Base-by-base conservation (phyloP, 1,140 invertebrate genomes). In the Dendrolimus kikuchii region DNA sequence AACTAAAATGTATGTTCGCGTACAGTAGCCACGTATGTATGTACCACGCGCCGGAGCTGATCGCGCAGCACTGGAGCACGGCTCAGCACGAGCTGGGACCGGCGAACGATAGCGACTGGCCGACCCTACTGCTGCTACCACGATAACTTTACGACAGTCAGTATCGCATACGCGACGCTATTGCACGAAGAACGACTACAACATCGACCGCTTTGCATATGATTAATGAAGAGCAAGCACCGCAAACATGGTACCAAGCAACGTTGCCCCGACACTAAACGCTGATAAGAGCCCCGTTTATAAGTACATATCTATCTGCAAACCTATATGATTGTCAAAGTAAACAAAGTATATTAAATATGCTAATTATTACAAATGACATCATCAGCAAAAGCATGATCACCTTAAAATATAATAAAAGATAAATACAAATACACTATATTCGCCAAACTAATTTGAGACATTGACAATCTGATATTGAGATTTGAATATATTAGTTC, bases 101-200 rank as follows among this genome's bases (percentile, higher is more conserved):
- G 70, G 61, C 74, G 81, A 75, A 81, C 78, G 81, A 82, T 85
- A 85, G 79, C 76, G 69, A 66, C 61, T 62, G 68, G 58, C 58
- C 78, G 78, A 81, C 81, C 81, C 79, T 76, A 73, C 63, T 51
- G 42, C 78, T 66, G 59, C 57, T 81, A 81, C 77, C 69, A 74
- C 68, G 71, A 66, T 8, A 73, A 56, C 60, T 50, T 57, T 59
- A 66, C 74, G 66, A 68, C 53, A 58, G 58, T 46, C 54, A 54
- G 46, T 55, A 60, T 60, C 66, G 66, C 52, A 59, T 47, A 45
- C 53, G 38, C 55, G 62, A 70, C 60, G 68, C 60, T 48, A 49
- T 60, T 60, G 46, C 46, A 37, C 52, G 46, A 23, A 54, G 56
- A 48, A 39, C 38, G 47, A 53, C 23, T 47, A 41, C 45, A 36